Evolutionary conservation across 2,113 vertebrate genomes (phyloP).

Genomic region (Zeus faber): DNA sequence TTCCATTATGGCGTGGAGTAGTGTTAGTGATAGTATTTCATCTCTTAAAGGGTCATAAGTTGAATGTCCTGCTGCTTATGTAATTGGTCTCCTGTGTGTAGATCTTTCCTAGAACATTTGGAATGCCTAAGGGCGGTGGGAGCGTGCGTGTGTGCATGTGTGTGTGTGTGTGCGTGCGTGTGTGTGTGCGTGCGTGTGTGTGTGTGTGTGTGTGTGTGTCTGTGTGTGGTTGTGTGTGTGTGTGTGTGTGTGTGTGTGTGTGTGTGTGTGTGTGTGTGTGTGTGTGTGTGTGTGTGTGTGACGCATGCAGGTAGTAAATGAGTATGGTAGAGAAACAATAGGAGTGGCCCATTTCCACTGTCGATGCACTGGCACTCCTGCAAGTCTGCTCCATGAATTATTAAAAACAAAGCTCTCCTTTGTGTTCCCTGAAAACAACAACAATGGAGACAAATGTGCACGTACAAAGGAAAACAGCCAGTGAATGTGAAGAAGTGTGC

Average conservation of each 20-base stretch:
- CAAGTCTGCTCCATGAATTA: constrained; percentile 62
- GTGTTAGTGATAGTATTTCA: constrained; percentile 33
- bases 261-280: neutral
- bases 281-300: constrained; percentile 28
- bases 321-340: constrained; percentile 22
- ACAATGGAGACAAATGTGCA: constrained; percentile 41
- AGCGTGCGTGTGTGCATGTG: neutral
- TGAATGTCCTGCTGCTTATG: constrained; percentile 38
- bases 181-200: neutral
- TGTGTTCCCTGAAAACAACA: constrained; percentile 53
- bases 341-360: constrained; percentile 45
- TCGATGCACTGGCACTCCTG: constrained; percentile 52
- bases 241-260: constrained; percentile 1
- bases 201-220: neutral
- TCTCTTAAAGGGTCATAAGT: constrained; percentile 49
- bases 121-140: constrained; percentile 51
- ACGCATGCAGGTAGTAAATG: too few relatives aligned
- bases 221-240: too few relatives aligned
- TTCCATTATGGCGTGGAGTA: too few relatives aligned
- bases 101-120: constrained; percentile 39
- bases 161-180: neutral
- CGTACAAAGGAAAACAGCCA: neutral
- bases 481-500: constrained; percentile 3
- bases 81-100: constrained; percentile 67
- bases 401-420: constrained; percentile 55